Base-by-base conservation (phyloP, 2,888 invertebrate species). In the Gymnoscelis rufifasciata region DNA sequence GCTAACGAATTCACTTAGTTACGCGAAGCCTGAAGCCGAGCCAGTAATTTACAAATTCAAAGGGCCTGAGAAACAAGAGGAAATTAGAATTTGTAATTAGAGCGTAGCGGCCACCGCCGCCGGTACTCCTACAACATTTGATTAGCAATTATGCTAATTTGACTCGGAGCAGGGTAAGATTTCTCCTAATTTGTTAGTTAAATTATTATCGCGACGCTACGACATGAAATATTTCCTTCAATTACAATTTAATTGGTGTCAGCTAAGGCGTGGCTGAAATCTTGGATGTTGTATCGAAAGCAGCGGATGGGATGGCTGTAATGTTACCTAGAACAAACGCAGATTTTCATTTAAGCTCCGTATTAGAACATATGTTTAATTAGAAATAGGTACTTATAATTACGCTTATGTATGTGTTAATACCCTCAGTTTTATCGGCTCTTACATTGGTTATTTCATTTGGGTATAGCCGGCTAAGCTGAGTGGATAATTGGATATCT, bases 131-230 rank as follows among this genome's bases (percentile, higher is more conserved):
- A 81, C 83, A 80, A 80, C 84, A 79, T 87, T 87, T 88, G 87
- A 87, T 88, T 87, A 88, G 79, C 84, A 84, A 88, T 88, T 88
- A 88, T 87, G 87, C 73, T 83, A 88, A 88, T 88, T 83, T 78
- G 79, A 79, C 83, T 87, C 78, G 80, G 81, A 83, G 80, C 80
- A 78, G 83, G 82, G 82, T 83, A 82, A 87, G 83, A 88, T 84
- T 86, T 78, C 80, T 77, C 65, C 78, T 79, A 83, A 84, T 88
- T 88, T 84, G 82, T 83, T 80, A 83, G 82, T 83, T 81, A 82
- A 84, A 84, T 84, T 82, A 82, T 77, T 73, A 80, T 78, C 76
- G 68, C 71, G 61, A 64, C 71, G 72, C 64, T 68, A 66, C 64
- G 73, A 78, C 66, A 66, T 59, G 61, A 64, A 67, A 68, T 65